phyloP scores from a whole-genome alignment of 2,888 invertebrate genomes.

The Lepetodrilus schrolli region DNA sequence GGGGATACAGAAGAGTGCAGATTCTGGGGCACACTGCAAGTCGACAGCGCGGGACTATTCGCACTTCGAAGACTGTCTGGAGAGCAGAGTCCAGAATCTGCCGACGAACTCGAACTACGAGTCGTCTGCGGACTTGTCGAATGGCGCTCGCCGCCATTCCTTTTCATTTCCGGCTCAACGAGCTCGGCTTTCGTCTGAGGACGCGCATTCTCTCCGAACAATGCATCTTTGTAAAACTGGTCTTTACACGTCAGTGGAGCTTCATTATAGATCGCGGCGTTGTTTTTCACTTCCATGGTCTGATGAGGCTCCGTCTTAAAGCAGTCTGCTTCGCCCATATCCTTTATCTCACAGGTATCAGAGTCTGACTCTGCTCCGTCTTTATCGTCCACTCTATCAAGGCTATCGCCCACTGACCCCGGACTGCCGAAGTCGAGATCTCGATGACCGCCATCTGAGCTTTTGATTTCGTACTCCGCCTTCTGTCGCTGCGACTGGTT shows the following conservation, averaged over 20 bases:
- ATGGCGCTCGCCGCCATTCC: conserved; percentile 12
- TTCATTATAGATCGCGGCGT: conserved; percentile 22
- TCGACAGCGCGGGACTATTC: conserved; percentile 44
- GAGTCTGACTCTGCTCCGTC: conserved; percentile 9
- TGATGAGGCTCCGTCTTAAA: neutral
- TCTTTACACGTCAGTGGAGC: conserved; percentile 20
- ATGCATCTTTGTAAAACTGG: conserved; percentile 9
- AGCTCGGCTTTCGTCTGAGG: conserved; percentile 17
- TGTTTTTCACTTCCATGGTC: conserved; percentile 8
- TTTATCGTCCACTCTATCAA: conserved; percentile 17
- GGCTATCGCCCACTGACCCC: conserved; percentile 1
- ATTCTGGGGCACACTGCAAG: conserved; percentile 25
- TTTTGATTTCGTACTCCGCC: conserved; percentile 31
- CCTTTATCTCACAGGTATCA: conserved; percentile 4
- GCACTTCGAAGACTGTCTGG: conserved; percentile 48
- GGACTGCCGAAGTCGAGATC: conserved; percentile 30
- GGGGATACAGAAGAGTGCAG: conserved; percentile 20
- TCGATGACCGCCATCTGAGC: neutral
- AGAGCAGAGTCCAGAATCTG: conserved; percentile 45
- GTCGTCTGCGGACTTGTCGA: conserved; percentile 41
- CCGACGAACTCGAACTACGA: conserved; percentile 42
- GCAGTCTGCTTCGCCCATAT: conserved; percentile 23
- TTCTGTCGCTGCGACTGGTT: conserved; percentile 59
- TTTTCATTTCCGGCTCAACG: conserved; percentile 12
- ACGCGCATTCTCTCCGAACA: neutral